Evolutionary conservation across 2,797 vertebrate genomes (phyloP).

Genomic region (Mycteria americana): DNA sequence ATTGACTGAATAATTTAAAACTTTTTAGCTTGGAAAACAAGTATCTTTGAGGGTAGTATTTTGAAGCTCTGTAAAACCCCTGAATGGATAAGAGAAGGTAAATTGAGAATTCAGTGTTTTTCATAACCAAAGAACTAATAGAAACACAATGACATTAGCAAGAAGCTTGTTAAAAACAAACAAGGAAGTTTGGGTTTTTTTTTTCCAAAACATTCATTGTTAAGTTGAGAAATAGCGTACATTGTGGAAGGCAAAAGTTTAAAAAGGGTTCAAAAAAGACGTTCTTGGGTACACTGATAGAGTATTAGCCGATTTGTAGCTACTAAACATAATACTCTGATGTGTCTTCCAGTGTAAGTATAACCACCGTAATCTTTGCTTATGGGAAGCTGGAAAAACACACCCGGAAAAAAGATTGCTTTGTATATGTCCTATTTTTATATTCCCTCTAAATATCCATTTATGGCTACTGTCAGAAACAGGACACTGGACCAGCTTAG

Average conservation of each 20-base stretch:
- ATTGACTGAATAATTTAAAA: neutral
- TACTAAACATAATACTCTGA: neutral
- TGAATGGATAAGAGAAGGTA: conserved; percentile 21
- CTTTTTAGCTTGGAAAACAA: neutral
- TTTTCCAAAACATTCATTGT: conserved; percentile 40
- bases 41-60: neutral
- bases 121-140: conserved; percentile 23
- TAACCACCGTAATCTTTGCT: neutral
- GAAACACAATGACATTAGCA: conserved; percentile 56
- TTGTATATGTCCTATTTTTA: neutral
- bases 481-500: neutral
- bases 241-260: conserved; percentile 16
- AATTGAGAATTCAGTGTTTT: conserved; percentile 12
- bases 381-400: neutral
- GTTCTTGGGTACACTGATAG: neutral
- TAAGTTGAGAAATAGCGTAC: conserved; percentile 46
- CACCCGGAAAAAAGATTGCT: neutral
- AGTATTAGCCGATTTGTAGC: neutral
- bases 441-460: neutral
- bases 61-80: neutral
- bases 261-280: neutral
- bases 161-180: conserved; percentile 54
- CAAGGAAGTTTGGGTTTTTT: neutral
- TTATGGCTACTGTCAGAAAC: conserved; percentile 30
- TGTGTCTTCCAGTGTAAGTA: neutral